Base-by-base conservation (phyloP, 2,888 invertebrate species). In the Cephus nigrinus region DNA sequence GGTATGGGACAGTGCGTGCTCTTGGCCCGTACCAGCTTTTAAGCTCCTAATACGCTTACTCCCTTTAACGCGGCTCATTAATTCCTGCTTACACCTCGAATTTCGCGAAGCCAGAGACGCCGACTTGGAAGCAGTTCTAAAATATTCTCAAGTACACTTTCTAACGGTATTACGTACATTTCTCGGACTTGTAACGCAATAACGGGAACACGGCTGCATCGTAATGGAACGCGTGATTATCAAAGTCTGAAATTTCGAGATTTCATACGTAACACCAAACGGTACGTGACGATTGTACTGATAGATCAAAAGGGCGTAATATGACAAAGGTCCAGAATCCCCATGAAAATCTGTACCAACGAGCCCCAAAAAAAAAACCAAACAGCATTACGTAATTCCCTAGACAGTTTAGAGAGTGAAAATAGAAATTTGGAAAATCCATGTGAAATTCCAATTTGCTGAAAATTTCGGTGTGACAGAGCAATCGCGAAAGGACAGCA, bases 1-100 rank as follows among this genome's bases (percentile, higher is more conserved):
- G 1, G 5, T 55, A 55, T 2, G 23, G 55, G 23, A 55, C 55
- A 2, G 55, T 55, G 23, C 23, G 23, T 55, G 9, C 3, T 55
- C 23, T 55, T 55, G 55, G 55, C 71, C 15, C 31, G 33, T 31
- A 31, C 31, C 12, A 33, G 71, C 71, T 71, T 33, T 71, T 71
- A 71, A 71, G 71, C 71, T 23, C 71, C 71, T 71, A 71, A 71
- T 71, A 33, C 31, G 71, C 31, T 71, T 23, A 71, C 71, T 12
- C 71, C 71, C 32, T 31, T 71, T 71, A 71, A 71, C 12, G 1
- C 71, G 71, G 12, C 71, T 33, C 71, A 33, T 71, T 71, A 71
- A 71, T 31, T 71, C 71, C 23, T 23, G 23, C 55, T 55, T 55
- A 55, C 55, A 55, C 55, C 55, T 55, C 55, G 23, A 55, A 55